Evolutionary conservation across 2,797 vertebrate species (phyloP).

Genomic region (Selene dorsalis): DNA sequence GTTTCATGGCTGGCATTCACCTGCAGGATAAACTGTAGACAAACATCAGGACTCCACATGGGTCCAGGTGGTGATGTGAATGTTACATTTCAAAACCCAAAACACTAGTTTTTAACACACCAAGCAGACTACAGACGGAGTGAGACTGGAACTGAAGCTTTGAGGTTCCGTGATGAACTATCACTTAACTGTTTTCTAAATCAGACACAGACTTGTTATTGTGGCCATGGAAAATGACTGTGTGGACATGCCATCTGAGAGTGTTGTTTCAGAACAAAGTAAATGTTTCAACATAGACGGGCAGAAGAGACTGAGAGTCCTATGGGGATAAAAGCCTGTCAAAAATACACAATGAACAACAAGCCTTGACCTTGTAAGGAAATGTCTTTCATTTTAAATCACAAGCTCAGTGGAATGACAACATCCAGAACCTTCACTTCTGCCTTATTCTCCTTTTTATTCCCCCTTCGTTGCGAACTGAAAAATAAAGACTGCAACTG

Average conservation of each 20-base stretch:
- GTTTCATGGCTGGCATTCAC: slow-evolving; percentile 7
- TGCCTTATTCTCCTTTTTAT: slow-evolving; percentile 28
- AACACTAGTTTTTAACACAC: slow-evolving; percentile 15
- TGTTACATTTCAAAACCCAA: slow-evolving; percentile 15
- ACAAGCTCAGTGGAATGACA: slow-evolving; percentile 41
- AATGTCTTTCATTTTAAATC: slow-evolving; percentile 49
- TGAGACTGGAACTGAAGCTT: slow-evolving; percentile 16
- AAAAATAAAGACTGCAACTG: neutral
- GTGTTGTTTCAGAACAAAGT: slow-evolving; percentile 32
- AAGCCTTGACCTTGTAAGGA: slow-evolving; percentile 58
- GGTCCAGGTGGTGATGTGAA: slow-evolving; percentile 20
- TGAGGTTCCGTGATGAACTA: slow-evolving; percentile 61
- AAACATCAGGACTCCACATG: slow-evolving; percentile 19
- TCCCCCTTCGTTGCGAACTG: slow-evolving; percentile 4
- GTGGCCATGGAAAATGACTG: slow-evolving; percentile 68
- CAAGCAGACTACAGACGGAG: slow-evolving; percentile 16
- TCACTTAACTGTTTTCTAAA: slow-evolving; percentile 57
- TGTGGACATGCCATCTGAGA: slow-evolving; percentile 61
- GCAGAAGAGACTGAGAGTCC: slow-evolving; percentile 44
- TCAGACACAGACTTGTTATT: slow-evolving; percentile 70
- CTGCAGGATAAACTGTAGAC: slow-evolving; percentile 27
- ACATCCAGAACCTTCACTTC: slow-evolving; percentile 40
- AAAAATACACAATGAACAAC: slow-evolving; percentile 62
- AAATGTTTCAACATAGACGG: slow-evolving; percentile 41
- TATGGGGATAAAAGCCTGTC: slow-evolving; percentile 27